These are phyloP conservation scores for Dendrolimus houi DNA, from an alignment of 2,888 invertebrate species.

Conservation along the genomic window DNA sequence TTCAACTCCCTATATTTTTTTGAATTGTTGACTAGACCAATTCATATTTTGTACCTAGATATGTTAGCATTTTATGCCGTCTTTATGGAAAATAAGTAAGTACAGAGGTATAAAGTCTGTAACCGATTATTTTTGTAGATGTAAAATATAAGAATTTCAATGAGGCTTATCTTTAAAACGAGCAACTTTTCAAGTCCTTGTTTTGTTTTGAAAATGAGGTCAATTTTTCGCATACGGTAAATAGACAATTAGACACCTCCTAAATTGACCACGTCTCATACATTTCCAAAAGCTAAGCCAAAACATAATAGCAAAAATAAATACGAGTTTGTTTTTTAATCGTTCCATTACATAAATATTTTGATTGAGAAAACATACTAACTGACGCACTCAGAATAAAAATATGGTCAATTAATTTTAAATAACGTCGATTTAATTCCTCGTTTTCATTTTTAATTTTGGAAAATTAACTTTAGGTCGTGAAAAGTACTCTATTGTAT, in stretches of 20 bases:
- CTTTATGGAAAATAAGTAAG: not conserved
- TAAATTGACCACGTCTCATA: constrained; percentile 27
- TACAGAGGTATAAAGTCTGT: not conserved
- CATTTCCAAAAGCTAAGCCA: constrained; percentile 1
- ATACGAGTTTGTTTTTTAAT: constrained; percentile 10
- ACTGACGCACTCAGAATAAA: too few relatives aligned
- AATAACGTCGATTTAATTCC: too few relatives aligned
- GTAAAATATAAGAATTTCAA: not conserved
- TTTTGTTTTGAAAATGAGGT: not conserved
- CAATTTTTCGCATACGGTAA: not conserved
- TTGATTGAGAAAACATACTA: too few relatives aligned
- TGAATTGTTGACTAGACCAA: not conserved
- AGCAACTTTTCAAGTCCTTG: too few relatives aligned
- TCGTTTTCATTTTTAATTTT: too few relatives aligned
- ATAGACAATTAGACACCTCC: constrained; percentile 21
- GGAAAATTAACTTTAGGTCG: too few relatives aligned
- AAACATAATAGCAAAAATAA: constrained; percentile 3
- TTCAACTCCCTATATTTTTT: too few relatives aligned
- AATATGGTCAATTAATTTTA: too few relatives aligned
- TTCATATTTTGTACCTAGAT: not conserved
- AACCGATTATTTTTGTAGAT: not conserved
- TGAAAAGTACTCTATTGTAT: too few relatives aligned
- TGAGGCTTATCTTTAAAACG: not conserved
- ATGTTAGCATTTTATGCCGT: constrained; percentile 1
- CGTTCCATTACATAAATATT: too few relatives aligned